These are phyloP conservation scores for Parelbella ahira DNA, from an alignment of 2,888 invertebrate genomes.

Conservation along the genomic window DNA sequence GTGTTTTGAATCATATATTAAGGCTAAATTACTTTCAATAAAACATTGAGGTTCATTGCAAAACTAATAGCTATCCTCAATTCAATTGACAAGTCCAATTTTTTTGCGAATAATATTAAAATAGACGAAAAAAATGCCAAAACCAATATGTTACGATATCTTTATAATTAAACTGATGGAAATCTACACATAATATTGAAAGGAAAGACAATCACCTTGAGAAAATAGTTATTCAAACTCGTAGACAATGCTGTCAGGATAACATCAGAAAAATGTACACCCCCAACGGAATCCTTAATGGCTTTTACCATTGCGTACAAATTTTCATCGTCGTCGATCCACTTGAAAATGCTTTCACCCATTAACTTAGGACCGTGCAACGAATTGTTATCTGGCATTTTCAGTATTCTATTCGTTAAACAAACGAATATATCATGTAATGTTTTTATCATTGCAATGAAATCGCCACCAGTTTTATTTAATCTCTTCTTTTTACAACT, in stretches of 20 bases:
- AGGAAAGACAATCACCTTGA: constrained; percentile 40
- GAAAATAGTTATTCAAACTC: constrained; percentile 63
- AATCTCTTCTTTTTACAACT: constrained; percentile 25
- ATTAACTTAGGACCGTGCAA: constrained; percentile 64
- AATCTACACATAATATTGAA: constrained; percentile 16
- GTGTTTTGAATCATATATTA: too few relatives aligned
- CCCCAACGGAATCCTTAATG: constrained; percentile 45
- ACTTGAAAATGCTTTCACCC: constrained; percentile 63
- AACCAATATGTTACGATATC: too few relatives aligned
- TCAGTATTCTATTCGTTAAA: constrained; percentile 44
- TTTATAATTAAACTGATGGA: too few relatives aligned
- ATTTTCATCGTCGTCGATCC: constrained; percentile 55
- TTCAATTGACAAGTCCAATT: too few relatives aligned
- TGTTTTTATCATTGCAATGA: constrained; percentile 42
- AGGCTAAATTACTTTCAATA: too few relatives aligned
- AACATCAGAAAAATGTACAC: constrained; percentile 66
- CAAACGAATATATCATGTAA: constrained; percentile 44
- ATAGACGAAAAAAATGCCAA: too few relatives aligned
- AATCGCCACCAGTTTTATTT: constrained; percentile 30
- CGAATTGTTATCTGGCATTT: constrained; percentile 54
- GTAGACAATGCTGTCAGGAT: constrained; percentile 68
- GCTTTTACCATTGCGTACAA: constrained; percentile 53
- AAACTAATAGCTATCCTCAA: too few relatives aligned
- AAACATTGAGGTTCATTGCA: too few relatives aligned
- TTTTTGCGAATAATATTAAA: too few relatives aligned